Evolutionary conservation across 2,888 invertebrate species (phyloP), one percentile per base, ranked within the genome.

Genomic region (Dendrolimus pini): DNA sequence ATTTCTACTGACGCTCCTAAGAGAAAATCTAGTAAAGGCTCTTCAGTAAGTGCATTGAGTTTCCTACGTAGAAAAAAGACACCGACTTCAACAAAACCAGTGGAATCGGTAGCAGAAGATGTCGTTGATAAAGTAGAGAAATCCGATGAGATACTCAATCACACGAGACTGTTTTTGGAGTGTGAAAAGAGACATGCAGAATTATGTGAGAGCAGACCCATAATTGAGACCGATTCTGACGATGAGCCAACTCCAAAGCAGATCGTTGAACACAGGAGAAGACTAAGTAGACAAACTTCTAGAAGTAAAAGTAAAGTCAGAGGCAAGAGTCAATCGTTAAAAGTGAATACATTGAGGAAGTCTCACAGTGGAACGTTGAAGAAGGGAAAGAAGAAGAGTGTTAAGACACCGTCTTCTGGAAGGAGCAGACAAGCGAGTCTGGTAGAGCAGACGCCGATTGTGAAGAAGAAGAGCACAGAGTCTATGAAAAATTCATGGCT

Each of bases 341-440:
- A 87, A 76, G 81, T 90, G 7, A 89, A 87, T 57, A 89, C 90
- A 0, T 60, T 90, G 13, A 77, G 89, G 54, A 90, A 90, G 64
- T 85, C 87, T 41, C 90, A 90, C 56, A 89, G 89, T 53, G 90
- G 90, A 1, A 90, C 89, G 0, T 70, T 90, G 59, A 90, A 89
- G 67, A 89, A 89, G 59, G 76, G 75, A 0, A 90, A 90, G 61
- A 90, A 90, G 76, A 90, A 90, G 67, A 81, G 73, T 59, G 65
- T 72, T 0, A 89, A 89, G 61, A 75, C 82, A 9, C 83, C 88
- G 8, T 62, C 81, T 14, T 64, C 67, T 14, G 75, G 77, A 0
- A 81, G 90, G 59, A 90, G 89, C 59, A 72, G 90, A 54, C 89
- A 90, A 67, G 75, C 89, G 1, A 90, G 90, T 58, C 78, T 89